A percentile compares a stretch with the other conserved stretches of the same genome.
Conservation (phyloP, 2,113 vertebrate species). For the Capreolus pygargus region DNA sequence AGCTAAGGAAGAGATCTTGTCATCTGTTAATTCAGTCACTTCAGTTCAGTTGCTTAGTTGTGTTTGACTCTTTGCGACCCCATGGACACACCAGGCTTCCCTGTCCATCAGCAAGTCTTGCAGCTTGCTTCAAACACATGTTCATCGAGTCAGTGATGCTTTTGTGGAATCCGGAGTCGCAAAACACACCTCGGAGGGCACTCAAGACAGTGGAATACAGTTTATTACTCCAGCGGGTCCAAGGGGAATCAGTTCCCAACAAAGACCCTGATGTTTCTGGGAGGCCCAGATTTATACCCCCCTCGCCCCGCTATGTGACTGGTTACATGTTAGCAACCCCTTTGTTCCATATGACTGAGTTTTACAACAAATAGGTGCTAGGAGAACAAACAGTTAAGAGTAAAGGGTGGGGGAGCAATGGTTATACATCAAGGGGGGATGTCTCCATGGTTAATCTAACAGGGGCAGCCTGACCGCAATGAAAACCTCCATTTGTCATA, state of each 20-base stretch:
- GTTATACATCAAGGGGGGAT: not conserved
- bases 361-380: not conserved
- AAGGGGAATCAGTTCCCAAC: not conserved
- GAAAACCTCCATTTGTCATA: not conserved
- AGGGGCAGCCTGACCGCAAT: not conserved
- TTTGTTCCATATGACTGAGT: not conserved
- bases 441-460: not conserved
- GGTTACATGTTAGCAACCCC: not conserved
- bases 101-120: not conserved
- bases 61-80: not conserved
- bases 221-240: not conserved
- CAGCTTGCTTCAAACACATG: not conserved
- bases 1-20: not conserved
- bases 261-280: not conserved
- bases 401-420: not conserved
- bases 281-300: not conserved
- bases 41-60: not conserved
- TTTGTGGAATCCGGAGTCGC: not conserved
- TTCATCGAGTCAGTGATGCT: not conserved
- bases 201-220: not conserved
- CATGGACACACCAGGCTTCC: not conserved
- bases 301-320: fast-evolving
- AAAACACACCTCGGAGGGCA: not conserved
- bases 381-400: not conserved
- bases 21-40: not conserved